Percentiles rank a stretch among this genome's conserved stretches.
These are phyloP conservation scores for Holacanthus passer DNA, from an alignment of 2,113 vertebrate species.

Conservation along the genomic window DNA sequence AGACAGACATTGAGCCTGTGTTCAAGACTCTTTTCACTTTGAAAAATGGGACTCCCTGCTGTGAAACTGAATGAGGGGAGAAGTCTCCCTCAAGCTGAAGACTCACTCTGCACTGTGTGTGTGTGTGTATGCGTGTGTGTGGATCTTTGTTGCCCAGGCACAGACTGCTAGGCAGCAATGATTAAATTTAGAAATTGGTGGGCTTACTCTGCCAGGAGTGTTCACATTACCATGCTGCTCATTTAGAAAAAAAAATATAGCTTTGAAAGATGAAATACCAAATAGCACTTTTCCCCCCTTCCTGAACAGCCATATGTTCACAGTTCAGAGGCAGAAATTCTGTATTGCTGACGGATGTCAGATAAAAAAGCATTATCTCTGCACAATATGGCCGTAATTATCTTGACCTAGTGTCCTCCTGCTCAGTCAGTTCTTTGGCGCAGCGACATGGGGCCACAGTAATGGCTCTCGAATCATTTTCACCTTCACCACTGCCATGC, in stretches of 20 bases:
- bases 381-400: slow-evolving; percentile 63
- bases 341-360: slow-evolving; percentile 36
- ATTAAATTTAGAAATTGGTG: slow-evolving; percentile 60
- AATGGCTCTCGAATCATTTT: slow-evolving; percentile 71
- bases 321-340: slow-evolving; percentile 37
- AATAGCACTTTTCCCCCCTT: slow-evolving; percentile 11
- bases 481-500: slow-evolving; percentile 63
- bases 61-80: slow-evolving; percentile 42
- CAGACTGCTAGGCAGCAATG: slow-evolving; percentile 27
- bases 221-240: slow-evolving; percentile 53
- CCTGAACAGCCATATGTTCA: slow-evolving; percentile 44
- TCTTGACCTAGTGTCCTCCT: slow-evolving; percentile 64
- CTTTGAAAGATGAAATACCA: slow-evolving; percentile 46
- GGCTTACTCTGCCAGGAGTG: slow-evolving; percentile 42
- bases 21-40: slow-evolving; percentile 32
- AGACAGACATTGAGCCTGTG: slow-evolving; percentile 28
- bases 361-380: slow-evolving; percentile 45
- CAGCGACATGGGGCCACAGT: slow-evolving; percentile 51
- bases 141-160: slow-evolving; percentile 7
- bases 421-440: slow-evolving; percentile 45
- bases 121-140: slow-evolving; percentile 1
- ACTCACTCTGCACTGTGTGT: background rate
- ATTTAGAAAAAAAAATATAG: slow-evolving; percentile 37
- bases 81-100: slow-evolving; percentile 30
- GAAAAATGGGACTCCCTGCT: slow-evolving; percentile 45